Base-by-base conservation (phyloP, 1,140 invertebrate species). In the Papilio aristodemus region DNA sequence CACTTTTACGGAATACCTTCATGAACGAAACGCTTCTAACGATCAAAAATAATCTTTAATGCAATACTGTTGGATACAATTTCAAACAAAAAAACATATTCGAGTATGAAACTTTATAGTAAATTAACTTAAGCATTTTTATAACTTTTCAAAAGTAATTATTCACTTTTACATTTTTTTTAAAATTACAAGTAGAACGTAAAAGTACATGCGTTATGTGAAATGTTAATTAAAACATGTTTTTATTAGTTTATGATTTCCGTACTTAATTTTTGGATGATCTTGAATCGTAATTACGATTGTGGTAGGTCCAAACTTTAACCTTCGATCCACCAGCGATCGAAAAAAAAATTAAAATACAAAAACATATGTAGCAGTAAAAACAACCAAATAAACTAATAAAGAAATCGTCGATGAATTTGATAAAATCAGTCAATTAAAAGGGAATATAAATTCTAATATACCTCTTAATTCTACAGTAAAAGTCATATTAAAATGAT, bases 71-170 rank as follows among this genome's bases (percentile, higher is more conserved):
- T 22, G 2, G 0, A 19, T 54, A 22, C 10, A 11, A 22, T 54
- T 25, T 25, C 1, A 11, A 54, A 22, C 1, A 11, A 54, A 22
- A 13, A 13, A 13, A 10, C 3, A 3, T 11, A 50, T 4, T 50
- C 2, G 0, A 25, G 19, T 10, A 54, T 54, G 22, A 54, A 3
- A 3, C 46, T 54, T 54, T 10, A 54, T 54, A 54, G 9, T 19
- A 54, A 54, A 54, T 54, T 54, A 54, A 54, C 8, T 54, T 46
- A 46, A 46, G 46, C 46, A 17, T 46, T 46, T 46, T 54, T 54
- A 54, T 54, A 54, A 54, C 46, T 54, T 54, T 54, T 54, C 46
- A 54, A 54, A 54, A 25, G 17, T 54, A 54, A 54, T 54, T 54
- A 54, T 54, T 54, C 46, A 54, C 19, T 54, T 54, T 22, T 54